Conservation (phyloP, 2,113 vertebrate genomes). For the Cranoglanis bouderius region DNA sequence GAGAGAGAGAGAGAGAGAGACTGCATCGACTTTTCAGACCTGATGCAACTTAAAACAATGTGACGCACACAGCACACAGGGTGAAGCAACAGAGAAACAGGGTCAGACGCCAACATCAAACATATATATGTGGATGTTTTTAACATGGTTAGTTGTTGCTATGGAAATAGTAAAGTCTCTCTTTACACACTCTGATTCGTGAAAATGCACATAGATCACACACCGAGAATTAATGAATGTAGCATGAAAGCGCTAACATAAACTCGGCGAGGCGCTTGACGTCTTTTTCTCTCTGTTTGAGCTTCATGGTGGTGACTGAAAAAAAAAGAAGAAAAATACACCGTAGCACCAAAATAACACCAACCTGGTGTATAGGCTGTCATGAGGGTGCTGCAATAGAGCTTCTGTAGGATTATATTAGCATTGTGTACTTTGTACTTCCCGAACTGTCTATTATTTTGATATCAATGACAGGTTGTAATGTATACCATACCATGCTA, state of each 20-base stretch:
- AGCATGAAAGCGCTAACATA: neutral
- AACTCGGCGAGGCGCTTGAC: neutral
- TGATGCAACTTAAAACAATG: constrained; percentile 65
- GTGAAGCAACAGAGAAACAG: neutral
- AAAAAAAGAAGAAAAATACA: neutral
- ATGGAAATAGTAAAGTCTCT: neutral
- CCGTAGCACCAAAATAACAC: neutral
- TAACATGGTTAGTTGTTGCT: neutral
- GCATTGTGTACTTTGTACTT: neutral
- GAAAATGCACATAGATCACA: neutral
- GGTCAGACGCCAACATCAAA: constrained; percentile 27
- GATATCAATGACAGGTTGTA: neutral
- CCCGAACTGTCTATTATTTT: neutral
- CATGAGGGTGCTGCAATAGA: neutral
- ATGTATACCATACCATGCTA: neutral
- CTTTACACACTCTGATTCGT: neutral
- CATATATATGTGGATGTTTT: neutral
- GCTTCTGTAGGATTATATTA: neutral
- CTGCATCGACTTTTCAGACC: constrained; percentile 52
- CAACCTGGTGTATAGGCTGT: neutral
- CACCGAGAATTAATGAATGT: neutral
- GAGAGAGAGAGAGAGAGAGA: constrained; percentile 18
- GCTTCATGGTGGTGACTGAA: neutral
- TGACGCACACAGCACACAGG: constrained; percentile 32
- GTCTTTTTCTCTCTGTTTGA: neutral